Conservation (phyloP, 1,140 invertebrate genomes). For the Apis mellifera region Amel_HAv3.1 CM009939.2:9508501-9509000, state of each 20-base stretch:
- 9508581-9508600: not conserved
- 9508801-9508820: too few relatives aligned
- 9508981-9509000: not conserved
- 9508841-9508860: not conserved
- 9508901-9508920: not conserved
- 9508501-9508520: conserved; percentile 46
- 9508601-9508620: not conserved
- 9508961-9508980: not conserved
- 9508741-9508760: too few relatives aligned
- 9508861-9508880: not conserved
- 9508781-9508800: too few relatives aligned
- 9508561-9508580: not conserved
- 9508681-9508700: too few relatives aligned
- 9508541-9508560: not conserved
- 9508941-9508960: not conserved
- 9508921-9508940: not conserved
- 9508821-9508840: too few relatives aligned
- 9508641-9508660: not conserved
- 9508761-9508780: too few relatives aligned
- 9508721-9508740: too few relatives aligned
- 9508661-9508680: not conserved
- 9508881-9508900: not conserved
- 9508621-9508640: not conserved
- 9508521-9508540: conserved; percentile 5
- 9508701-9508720: too few relatives aligned